phyloP scores from a whole-genome alignment of 2,113 vertebrate genomes.

The Hyperopisus bebe region DNA sequence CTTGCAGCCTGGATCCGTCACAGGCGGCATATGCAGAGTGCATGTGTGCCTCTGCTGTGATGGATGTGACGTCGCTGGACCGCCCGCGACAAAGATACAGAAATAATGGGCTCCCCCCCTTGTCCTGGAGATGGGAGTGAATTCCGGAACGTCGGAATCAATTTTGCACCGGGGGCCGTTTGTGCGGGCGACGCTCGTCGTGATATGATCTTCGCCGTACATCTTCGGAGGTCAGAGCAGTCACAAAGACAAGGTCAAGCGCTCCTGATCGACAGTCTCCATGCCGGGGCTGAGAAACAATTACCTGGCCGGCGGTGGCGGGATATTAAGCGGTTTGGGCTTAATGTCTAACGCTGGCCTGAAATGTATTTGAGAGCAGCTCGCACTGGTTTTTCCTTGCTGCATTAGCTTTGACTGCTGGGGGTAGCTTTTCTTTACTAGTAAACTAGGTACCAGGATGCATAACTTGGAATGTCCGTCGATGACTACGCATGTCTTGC shows the following conservation, averaged over 20 bases:
- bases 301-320: conserved; percentile 34
- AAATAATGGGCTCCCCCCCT: conserved; percentile 11
- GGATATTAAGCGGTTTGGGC: conserved; percentile 35
- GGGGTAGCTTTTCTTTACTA: neutral
- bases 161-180: conserved; percentile 37
- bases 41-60: conserved; percentile 33
- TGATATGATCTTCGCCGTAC: conserved; percentile 46
- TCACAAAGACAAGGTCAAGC: conserved; percentile 45
- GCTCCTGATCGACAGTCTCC: conserved; percentile 39
- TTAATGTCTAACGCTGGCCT: conserved; percentile 30
- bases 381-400: neutral
- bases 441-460: neutral
- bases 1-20: conserved; percentile 9
- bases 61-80: conserved; percentile 36
- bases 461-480: conserved; percentile 22
- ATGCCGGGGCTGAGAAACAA: conserved; percentile 32
- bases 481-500: conserved; percentile 18
- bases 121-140: conserved; percentile 31
- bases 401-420: conserved; percentile 11
- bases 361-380: conserved; percentile 30
- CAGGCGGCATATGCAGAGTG: conserved; percentile 35
- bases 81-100: conserved; percentile 31
- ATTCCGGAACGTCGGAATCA: conserved; percentile 39
- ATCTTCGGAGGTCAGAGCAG: conserved; percentile 44
- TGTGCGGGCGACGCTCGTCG: conserved; percentile 39